phyloP scores from a whole-genome alignment of 1,140 invertebrate genomes.

The Drosophila arizonae region DNA sequence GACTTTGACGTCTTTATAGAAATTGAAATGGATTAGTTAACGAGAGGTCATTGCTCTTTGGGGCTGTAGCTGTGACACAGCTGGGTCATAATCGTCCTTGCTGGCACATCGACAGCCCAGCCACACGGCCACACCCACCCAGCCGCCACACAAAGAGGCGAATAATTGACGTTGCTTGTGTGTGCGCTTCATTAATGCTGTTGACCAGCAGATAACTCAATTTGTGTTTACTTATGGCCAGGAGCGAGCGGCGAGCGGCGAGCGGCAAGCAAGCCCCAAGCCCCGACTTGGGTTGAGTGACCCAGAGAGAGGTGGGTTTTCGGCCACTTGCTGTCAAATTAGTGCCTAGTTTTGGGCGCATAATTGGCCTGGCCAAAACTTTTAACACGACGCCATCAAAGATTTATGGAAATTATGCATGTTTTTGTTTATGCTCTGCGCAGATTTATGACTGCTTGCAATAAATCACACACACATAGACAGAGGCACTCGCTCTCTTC shows the following conservation, averaged over 20 bases:
- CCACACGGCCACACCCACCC: constrained; percentile 15
- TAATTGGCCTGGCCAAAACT: constrained; percentile 67
- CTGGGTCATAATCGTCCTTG: background rate
- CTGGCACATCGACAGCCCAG: constrained; percentile 42
- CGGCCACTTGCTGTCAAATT: constrained; percentile 73
- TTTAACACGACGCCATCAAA: constrained; percentile 73
- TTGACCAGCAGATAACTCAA: constrained; percentile 60
- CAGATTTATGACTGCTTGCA: constrained; percentile 66
- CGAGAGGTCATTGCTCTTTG: constrained; percentile 3
- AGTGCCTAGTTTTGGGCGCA: constrained; percentile 68
- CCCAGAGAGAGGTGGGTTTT: constrained; percentile 39
- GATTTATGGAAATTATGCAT: constrained; percentile 81
- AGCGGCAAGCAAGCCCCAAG: background rate
- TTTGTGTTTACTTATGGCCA: constrained; percentile 54
- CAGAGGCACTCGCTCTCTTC: background rate
- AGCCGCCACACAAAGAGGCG: background rate
- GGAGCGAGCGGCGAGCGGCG: no score
- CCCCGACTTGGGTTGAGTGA: constrained; percentile 37
- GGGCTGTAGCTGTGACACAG: background rate
- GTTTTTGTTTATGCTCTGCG: constrained; percentile 59
- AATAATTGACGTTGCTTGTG: constrained; percentile 7
- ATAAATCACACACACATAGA: constrained; percentile 63
- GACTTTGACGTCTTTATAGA: background rate
- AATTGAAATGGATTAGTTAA: constrained; percentile 28
- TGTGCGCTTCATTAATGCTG: constrained; percentile 26